phyloP scores from a whole-genome alignment of 2,113 vertebrate genomes.

The Microtus ochrogaster region DNA sequence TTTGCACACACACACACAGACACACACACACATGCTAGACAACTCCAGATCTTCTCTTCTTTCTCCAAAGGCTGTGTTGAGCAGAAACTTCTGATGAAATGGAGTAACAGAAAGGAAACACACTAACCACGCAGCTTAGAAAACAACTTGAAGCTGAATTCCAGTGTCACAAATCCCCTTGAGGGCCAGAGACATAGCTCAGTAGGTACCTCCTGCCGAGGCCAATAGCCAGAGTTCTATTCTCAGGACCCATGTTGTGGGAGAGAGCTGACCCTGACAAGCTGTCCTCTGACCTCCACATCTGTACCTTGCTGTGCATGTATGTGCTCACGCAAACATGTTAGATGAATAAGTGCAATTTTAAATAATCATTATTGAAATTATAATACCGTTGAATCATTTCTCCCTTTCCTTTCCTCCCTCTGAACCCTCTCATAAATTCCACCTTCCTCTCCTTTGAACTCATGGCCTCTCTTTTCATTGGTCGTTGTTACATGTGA shows the following conservation, averaged over 20 bases:
- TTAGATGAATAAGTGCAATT: neutral
- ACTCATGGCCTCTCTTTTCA: neutral
- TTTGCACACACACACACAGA: no score
- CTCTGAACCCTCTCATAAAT: neutral
- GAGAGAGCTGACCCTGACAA: neutral
- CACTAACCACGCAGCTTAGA: accelerated
- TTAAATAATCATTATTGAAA: neutral
- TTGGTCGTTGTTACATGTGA: neutral
- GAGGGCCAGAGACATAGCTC: neutral
- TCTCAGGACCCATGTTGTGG: neutral
- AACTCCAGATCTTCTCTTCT: neutral
- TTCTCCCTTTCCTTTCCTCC: neutral
- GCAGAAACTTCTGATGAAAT: neutral
- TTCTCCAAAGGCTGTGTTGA: neutral
- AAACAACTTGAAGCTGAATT: neutral
- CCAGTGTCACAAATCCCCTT: neutral
- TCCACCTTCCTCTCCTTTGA: neutral
- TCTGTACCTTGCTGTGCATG: neutral
- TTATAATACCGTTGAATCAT: neutral
- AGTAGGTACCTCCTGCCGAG: neutral
- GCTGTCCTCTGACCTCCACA: neutral
- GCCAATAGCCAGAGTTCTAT: neutral
- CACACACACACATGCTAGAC: neutral
- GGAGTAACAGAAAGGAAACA: neutral
- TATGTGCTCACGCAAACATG: neutral